These are phyloP conservation scores for Pharmacophagus antenor DNA, from an alignment of 2,888 invertebrate species.

Conservation along the genomic window DNA sequence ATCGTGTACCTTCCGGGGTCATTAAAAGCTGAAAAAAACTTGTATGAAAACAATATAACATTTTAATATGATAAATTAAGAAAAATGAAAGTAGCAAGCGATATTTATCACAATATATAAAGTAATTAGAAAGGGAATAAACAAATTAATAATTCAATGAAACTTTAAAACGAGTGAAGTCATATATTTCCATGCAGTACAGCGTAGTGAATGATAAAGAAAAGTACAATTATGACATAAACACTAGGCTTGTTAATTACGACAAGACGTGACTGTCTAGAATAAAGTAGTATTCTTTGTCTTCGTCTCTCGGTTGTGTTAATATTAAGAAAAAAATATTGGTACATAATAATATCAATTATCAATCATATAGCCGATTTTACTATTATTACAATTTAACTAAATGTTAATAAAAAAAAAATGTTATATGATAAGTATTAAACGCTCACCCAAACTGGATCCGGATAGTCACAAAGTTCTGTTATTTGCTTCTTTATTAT, in stretches of 20 bases:
- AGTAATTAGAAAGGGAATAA: too few relatives aligned
- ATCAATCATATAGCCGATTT: neutral
- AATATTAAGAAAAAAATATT: neutral
- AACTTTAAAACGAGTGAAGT: neutral
- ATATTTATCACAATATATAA: too few relatives aligned
- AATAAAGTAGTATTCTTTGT: neutral
- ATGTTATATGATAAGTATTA: neutral
- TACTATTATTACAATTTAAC: neutral
- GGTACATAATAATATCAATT: neutral
- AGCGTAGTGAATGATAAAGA: too few relatives aligned
- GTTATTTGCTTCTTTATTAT: conserved; percentile 89
- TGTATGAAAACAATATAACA: too few relatives aligned
- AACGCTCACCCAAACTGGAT: conserved; percentile 89
- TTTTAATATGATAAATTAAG: neutral
- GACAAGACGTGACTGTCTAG: neutral
- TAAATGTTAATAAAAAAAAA: neutral
- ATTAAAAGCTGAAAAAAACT: conserved; percentile 85
- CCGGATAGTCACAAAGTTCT: conserved; percentile 92
- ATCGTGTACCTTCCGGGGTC: conserved; percentile 96
- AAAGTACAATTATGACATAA: neutral
- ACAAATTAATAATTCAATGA: too few relatives aligned
- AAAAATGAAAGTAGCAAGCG: too few relatives aligned
- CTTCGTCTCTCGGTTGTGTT: neutral
- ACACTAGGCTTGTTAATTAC: neutral
- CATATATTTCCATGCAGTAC: neutral